Percentiles rank a stretch among this genome's conserved stretches.
These are phyloP conservation scores for Drosophila jambulina DNA, from an alignment of 1,140 invertebrate genomes.

Conservation along the genomic window DNA sequence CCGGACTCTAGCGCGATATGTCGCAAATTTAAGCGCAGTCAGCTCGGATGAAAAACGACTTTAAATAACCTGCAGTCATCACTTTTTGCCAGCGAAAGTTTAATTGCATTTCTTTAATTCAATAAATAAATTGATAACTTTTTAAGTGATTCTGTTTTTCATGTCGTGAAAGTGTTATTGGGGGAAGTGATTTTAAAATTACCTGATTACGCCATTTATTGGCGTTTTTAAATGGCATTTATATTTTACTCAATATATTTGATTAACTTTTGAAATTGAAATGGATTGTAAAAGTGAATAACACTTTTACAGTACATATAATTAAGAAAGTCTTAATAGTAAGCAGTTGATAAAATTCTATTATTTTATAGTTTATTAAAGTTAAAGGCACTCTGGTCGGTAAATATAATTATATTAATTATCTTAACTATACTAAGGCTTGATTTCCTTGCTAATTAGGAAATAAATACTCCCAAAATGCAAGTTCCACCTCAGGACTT, in stretches of 20 bases:
- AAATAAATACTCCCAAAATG: neutral
- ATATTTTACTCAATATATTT: neutral
- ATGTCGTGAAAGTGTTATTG: neutral
- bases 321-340: neutral
- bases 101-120: constrained; percentile 28
- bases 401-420: too few species aligned
- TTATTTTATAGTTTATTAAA: too few species aligned
- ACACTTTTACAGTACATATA: neutral
- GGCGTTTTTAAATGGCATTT: neutral
- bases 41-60: constrained; percentile 9
- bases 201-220: neutral
- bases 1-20: constrained; percentile 17
- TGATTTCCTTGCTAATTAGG: neutral
- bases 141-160: constrained; percentile 20
- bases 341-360: too few species aligned
- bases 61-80: constrained; percentile 29
- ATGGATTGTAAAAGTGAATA: neutral
- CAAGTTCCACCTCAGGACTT: too few species aligned
- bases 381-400: too few species aligned
- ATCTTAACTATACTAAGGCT: too few species aligned
- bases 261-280: neutral
- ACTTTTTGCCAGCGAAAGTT: constrained; percentile 22
- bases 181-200: constrained; percentile 7
- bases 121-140: constrained; percentile 29
- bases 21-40: constrained; percentile 18